Percentiles rank a stretch among this genome's conserved stretches.
Evolutionary conservation across 23 tunicate species (phyloP).

Genomic region (Styela clava): DNA sequence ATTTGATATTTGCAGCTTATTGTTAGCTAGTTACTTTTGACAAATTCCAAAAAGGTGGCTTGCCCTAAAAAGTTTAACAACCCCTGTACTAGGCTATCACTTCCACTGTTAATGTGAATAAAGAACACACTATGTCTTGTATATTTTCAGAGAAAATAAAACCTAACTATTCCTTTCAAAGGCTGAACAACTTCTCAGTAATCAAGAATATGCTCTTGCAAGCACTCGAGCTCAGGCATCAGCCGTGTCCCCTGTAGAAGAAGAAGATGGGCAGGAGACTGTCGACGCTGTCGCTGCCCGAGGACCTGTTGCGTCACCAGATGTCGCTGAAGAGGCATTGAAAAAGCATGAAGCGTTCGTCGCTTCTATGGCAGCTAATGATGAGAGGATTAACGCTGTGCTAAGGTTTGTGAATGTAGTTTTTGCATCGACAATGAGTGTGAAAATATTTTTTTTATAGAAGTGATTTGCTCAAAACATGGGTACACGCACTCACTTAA

Average conservation of each 20-base stretch:
- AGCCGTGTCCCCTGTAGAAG: constrained; percentile 18
- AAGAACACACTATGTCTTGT: no score
- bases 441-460: not conserved
- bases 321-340: constrained; percentile 65
- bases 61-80: no score
- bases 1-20: no score
- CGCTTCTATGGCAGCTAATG: constrained; percentile 74
- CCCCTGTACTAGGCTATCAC: no score
- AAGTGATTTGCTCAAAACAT: no score
- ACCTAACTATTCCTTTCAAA: not conserved
- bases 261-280: constrained; percentile 9
- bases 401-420: constrained; percentile 27
- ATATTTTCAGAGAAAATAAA: no score
- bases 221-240: constrained; percentile 44
- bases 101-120: no score
- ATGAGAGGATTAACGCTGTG: constrained; percentile 72
- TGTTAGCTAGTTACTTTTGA: no score
- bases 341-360: constrained; percentile 87
- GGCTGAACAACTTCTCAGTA: constrained; percentile 89
- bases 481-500: no score
- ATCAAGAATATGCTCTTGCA: constrained; percentile 84
- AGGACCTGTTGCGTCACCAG: constrained; percentile 34
- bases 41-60: no score
- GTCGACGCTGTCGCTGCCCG: not conserved
- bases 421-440: no score